These are phyloP conservation scores for Calidris pugnax DNA, from an alignment of 2,113 vertebrate genomes.

Conservation along the genomic window DNA sequence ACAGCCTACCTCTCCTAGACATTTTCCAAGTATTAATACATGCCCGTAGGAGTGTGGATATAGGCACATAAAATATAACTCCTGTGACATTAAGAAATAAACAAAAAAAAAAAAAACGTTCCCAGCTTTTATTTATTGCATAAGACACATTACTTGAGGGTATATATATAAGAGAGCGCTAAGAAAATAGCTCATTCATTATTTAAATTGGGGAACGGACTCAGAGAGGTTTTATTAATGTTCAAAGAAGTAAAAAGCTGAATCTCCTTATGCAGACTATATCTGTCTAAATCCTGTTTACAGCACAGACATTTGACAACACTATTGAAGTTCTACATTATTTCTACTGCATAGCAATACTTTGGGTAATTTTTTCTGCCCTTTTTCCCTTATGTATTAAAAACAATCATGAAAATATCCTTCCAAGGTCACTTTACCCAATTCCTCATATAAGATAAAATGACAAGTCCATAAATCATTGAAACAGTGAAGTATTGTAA, in stretches of 20 bases:
- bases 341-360: not conserved
- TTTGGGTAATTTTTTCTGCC: not conserved
- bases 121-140: not conserved
- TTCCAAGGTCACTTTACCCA: constrained; percentile 28
- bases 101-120: not conserved
- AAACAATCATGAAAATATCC: constrained; percentile 35
- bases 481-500: constrained; percentile 11
- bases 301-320: constrained; percentile 19
- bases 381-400: not conserved
- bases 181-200: constrained; percentile 44
- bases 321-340: constrained; percentile 26
- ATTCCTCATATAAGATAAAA: constrained; percentile 32
- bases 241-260: constrained; percentile 14
- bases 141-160: not conserved
- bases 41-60: not conserved
- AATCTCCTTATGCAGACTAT: not conserved
- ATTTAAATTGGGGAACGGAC: constrained; percentile 47
- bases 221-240: constrained; percentile 40
- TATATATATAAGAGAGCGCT: not conserved
- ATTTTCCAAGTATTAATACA: not conserved
- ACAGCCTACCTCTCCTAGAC: not conserved
- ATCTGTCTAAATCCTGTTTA: constrained; percentile 54
- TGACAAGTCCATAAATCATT: constrained; percentile 45
- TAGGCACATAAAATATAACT: not conserved
- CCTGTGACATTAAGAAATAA: not conserved